Conservation (phyloP, 2,113 vertebrate genomes). For the Cyprinus carpio region DNA sequence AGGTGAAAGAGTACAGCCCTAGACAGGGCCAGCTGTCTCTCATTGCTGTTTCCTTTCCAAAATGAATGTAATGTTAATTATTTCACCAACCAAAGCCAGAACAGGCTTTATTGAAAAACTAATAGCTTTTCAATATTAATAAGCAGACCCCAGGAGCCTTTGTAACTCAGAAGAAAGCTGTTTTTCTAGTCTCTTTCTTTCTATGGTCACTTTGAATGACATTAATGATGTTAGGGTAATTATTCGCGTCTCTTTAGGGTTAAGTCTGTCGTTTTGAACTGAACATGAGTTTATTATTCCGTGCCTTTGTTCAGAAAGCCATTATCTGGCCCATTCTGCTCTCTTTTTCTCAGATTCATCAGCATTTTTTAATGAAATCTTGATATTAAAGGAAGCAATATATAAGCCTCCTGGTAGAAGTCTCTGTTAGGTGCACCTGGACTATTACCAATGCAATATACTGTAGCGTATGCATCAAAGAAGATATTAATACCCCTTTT, state of each 20-base stretch:
- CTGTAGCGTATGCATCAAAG: neutral
- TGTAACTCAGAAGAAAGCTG: neutral
- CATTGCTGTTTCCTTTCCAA: neutral
- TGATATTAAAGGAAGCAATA: neutral
- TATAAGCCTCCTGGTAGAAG: neutral
- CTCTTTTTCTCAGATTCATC: neutral
- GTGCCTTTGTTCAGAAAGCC: neutral
- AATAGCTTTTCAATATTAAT: neutral
- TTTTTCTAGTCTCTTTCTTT: neutral
- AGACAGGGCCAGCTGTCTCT: neutral
- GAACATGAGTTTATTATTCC: neutral
- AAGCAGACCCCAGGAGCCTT: neutral
- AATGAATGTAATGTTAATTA: constrained; percentile 20
- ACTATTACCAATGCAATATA: neutral
- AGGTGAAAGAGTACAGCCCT: constrained; percentile 40
- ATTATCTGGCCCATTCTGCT: neutral
- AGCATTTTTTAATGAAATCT: constrained; percentile 1
- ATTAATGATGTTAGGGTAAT: neutral
- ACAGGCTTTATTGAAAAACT: neutral
- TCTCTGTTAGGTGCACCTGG: neutral
- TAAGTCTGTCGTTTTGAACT: neutral
- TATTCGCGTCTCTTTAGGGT: neutral
- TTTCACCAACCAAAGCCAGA: neutral
- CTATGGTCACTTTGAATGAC: neutral
- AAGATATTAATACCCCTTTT: neutral